Conservation (phyloP, 2,797 vertebrate genomes). For the Gorsachius magnificus region DNA sequence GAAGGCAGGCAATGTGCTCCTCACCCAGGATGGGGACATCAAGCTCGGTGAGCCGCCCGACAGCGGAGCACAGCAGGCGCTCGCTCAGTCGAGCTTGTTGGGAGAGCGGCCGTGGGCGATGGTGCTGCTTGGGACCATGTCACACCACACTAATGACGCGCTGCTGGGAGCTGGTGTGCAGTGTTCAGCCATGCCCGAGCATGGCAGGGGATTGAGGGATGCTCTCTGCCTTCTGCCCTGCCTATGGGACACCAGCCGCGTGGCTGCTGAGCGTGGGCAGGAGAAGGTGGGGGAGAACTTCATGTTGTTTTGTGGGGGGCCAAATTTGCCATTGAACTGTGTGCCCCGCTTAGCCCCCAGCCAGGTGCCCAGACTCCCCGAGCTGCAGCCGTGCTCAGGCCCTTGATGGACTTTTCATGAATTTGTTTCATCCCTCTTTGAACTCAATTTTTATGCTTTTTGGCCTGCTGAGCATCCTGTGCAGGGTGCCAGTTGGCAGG, state of each 20-base stretch:
- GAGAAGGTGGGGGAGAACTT: not conserved
- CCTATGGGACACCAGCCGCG: not conserved
- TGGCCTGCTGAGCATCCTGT: conserved; percentile 31
- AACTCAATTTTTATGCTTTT: not conserved
- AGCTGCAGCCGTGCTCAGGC: not conserved
- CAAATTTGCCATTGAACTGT: not conserved
- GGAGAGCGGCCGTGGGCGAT: rapidly evolving
- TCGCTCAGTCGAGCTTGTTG: rapidly evolving
- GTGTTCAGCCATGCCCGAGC: rapidly evolving
- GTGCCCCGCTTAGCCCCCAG: not conserved
- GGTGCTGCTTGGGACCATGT: not conserved
- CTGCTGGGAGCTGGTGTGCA: not conserved
- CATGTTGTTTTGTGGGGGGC: rapidly evolving
- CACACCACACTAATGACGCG: rapidly evolving
- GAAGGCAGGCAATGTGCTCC: conserved; percentile 95
- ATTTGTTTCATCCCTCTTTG: conserved; percentile 4
- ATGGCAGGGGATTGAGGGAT: rapidly evolving
- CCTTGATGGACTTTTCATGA: not conserved
- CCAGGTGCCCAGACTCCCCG: rapidly evolving
- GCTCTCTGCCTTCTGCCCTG: not conserved
- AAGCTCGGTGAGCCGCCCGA: conserved; percentile 83
- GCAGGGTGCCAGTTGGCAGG: conserved; percentile 30
- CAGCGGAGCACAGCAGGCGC: rapidly evolving
- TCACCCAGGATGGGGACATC: conserved; percentile 93
- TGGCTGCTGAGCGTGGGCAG: not conserved